Evolutionary conservation across 2,113 vertebrate species (phyloP).

Genomic region (Mola mola): DNA sequence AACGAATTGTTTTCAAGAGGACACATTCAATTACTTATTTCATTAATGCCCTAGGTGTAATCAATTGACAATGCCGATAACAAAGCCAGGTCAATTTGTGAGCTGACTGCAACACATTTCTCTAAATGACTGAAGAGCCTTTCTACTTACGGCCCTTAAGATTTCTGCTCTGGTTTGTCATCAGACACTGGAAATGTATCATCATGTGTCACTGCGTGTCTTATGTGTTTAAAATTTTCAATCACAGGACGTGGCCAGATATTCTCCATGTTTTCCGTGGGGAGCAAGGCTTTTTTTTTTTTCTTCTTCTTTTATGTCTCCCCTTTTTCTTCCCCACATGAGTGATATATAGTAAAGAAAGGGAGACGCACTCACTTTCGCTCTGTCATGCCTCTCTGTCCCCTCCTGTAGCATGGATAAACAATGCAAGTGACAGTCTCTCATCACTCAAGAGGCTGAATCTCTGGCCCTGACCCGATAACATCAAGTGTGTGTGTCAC

Average conservation of each 20-base stretch:
- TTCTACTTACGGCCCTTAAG: conserved; percentile 32
- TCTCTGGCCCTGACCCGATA: conserved; percentile 88
- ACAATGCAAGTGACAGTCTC: conserved; percentile 92
- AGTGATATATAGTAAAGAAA: conserved; percentile 61
- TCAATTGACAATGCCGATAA: conserved; percentile 80
- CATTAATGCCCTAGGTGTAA: conserved; percentile 75
- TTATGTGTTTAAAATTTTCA: too few species aligned
- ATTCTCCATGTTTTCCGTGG: conserved; percentile 9
- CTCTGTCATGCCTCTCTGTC: conserved; percentile 65
- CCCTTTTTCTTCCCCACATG: conserved; percentile 18
- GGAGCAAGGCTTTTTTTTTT: conserved; percentile 20
- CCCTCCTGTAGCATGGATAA: conserved; percentile 83
- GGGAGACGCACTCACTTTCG: conserved; percentile 52
- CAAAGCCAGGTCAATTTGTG: conserved; percentile 76
- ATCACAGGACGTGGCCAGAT: conserved; percentile 4
- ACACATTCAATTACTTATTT: conserved; percentile 83
- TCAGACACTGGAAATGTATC: not conserved
- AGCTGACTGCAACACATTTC: conserved; percentile 65
- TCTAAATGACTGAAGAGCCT: conserved; percentile 73
- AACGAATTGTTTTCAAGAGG: conserved; percentile 78
- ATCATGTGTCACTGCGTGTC: not conserved
- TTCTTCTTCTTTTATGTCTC: not conserved
- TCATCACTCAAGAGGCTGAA: conserved; percentile 88
- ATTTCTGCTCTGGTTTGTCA: conserved; percentile 19
- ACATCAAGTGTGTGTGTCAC: conserved; percentile 93